A percentile compares a stretch with the other conserved stretches of the same genome.
These are phyloP conservation scores for Emys orbicularis DNA, from an alignment of 2,797 vertebrate species.

Conservation along the genomic window DNA sequence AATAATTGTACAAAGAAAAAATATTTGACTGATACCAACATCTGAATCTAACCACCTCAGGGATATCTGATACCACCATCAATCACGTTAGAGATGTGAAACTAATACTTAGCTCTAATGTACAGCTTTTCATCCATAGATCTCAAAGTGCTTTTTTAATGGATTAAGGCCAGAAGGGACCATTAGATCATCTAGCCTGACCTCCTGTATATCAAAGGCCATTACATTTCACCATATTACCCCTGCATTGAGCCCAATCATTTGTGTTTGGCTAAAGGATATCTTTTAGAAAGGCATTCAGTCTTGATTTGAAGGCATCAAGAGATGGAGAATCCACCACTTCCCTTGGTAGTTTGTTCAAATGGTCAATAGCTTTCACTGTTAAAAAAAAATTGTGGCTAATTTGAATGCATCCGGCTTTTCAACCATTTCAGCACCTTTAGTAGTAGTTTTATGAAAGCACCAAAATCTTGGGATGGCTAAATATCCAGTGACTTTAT, in stretches of 20 bases:
- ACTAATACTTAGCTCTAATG: background rate
- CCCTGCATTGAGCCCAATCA: background rate
- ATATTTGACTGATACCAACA: background rate
- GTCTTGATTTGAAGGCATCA: background rate
- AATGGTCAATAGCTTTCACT: background rate
- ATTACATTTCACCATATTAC: background rate
- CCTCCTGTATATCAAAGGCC: background rate
- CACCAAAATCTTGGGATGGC: background rate
- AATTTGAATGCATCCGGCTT: background rate
- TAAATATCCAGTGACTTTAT: conserved; percentile 52
- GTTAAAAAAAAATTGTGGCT: background rate
- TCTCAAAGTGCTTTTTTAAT: background rate
- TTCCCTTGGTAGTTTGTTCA: background rate
- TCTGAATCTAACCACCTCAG: background rate
- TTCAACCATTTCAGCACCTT: background rate
- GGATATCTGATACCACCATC: background rate
- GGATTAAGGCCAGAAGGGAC: background rate
- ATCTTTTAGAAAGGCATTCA: background rate
- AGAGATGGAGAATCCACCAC: background rate
- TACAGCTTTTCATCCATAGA: background rate
- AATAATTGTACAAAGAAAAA: background rate
- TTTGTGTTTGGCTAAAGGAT: background rate
- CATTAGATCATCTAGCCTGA: background rate
- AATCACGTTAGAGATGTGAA: background rate
- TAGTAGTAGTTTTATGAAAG: background rate